Conservation (phyloP, 2,888 invertebrate species). For the Trypoxylon attenuatum region DNA sequence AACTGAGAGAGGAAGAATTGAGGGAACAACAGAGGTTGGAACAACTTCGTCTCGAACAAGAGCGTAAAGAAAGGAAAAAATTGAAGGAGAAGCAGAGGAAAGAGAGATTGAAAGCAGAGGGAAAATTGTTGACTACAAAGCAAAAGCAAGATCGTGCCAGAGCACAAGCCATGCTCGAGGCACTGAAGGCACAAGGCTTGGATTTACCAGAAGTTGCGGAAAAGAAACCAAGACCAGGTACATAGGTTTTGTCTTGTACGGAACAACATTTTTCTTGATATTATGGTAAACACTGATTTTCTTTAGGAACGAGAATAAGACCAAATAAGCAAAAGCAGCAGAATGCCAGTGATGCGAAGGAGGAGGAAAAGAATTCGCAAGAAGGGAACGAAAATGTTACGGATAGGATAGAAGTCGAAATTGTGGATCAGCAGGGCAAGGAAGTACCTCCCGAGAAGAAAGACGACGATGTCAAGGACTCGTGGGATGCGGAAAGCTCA, state of each 20-base stretch:
- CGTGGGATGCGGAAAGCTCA: conserved; percentile 88
- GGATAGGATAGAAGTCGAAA: conserved; percentile 75
- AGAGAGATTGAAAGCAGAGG: conserved; percentile 96
- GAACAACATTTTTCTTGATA: not conserved
- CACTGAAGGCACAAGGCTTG: conserved; percentile 91
- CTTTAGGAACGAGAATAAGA: conserved; percentile 84
- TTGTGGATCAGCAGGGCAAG: conserved; percentile 76
- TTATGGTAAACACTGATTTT: no score
- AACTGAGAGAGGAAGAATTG: conserved; percentile 83
- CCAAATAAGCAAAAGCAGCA: conserved; percentile 83
- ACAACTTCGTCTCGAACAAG: conserved; percentile 87
- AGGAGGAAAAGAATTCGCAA: conserved; percentile 74
- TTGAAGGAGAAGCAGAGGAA: conserved; percentile 94
- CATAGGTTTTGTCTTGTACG: conserved; percentile 42
- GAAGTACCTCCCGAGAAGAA: conserved; percentile 54
- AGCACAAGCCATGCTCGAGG: conserved; percentile 91
- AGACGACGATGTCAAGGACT: conserved; percentile 83
- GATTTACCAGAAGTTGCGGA: conserved; percentile 85
- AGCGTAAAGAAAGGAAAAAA: conserved; percentile 90
- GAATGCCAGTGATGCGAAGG: conserved; percentile 77
- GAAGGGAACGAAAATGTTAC: conserved; percentile 63
- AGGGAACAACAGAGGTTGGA: conserved; percentile 84
- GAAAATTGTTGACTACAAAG: conserved; percentile 93
- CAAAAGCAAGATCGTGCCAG: conserved; percentile 93
- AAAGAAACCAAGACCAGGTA: conserved; percentile 77